A percentile compares a stretch with the other conserved stretches of the same genome.
phyloP scores from a whole-genome alignment of 2,113 vertebrate genomes.

The Miniopterus natalensis region DNA sequence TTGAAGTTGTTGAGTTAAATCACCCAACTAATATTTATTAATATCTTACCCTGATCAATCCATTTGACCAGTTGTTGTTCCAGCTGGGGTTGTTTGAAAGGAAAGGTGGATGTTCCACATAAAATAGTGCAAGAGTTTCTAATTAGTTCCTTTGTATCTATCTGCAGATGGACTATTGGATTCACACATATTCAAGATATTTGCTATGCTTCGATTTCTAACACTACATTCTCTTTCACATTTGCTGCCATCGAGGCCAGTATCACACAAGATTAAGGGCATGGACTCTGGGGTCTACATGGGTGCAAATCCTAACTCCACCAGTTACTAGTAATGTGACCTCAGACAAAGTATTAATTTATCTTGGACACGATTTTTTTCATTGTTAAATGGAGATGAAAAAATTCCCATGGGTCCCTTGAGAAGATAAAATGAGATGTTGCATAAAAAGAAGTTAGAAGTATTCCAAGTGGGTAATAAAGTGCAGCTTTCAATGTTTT shows the following conservation, averaged over 20 bases:
- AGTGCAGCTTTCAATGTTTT: neutral
- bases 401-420: neutral
- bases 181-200: neutral
- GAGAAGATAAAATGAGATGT: slow-evolving; percentile 24
- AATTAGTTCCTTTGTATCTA: neutral
- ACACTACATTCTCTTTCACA: neutral
- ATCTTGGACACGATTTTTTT: neutral
- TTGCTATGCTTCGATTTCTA: neutral
- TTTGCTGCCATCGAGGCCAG: neutral
- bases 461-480: neutral
- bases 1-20: slow-evolving; percentile 18
- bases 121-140: neutral
- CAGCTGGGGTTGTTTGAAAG: neutral
- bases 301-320: neutral
- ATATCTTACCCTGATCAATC: neutral
- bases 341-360: neutral
- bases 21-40: neutral
- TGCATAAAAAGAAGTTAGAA: slow-evolving; percentile 23
- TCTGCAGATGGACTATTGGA: neutral
- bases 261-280: neutral
- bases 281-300: neutral
- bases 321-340: neutral
- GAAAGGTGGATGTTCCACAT: neutral
- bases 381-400: neutral
- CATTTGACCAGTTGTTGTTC: neutral